These are phyloP conservation scores for Tetranychus urticae DNA, from an alignment of 1,140 invertebrate genomes.

Conservation along the genomic window DNA sequence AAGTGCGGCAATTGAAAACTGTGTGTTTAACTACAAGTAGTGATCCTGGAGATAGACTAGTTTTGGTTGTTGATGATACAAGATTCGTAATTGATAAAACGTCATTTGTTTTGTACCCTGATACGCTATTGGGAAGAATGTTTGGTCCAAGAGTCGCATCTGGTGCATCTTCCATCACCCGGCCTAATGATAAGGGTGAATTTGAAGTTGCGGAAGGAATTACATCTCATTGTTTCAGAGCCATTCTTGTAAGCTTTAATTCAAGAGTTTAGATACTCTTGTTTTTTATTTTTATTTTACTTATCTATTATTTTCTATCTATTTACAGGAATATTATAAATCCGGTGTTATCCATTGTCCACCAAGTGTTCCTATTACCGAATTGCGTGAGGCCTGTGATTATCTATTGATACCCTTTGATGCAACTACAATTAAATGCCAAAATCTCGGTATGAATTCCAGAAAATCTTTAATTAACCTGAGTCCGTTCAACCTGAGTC, in stretches of 20 bases:
- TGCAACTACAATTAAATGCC: constrained; percentile 79
- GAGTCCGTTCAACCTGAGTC: no score
- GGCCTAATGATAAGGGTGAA: constrained; percentile 83
- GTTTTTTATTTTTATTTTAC: background rate
- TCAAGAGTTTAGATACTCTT: background rate
- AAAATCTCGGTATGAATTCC: constrained; percentile 54
- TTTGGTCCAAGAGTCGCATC: constrained; percentile 34
- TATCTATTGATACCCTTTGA: constrained; percentile 95
- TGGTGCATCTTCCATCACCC: constrained; percentile 45
- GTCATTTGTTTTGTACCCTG: constrained; percentile 67
- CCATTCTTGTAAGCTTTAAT: constrained; percentile 42
- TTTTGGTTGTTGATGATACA: constrained; percentile 77
- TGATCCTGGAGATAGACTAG: constrained; percentile 30
- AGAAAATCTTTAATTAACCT: background rate
- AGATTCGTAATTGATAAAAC: constrained; percentile 72
- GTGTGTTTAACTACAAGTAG: no score
- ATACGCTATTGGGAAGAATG: constrained; percentile 88
- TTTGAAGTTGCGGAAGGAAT: constrained; percentile 97
- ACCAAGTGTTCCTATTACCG: constrained; percentile 58
- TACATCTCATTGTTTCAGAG: constrained; percentile 75
- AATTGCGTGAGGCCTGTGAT: constrained; percentile 91
- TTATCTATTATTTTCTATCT: background rate
- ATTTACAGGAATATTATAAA: constrained; percentile 61
- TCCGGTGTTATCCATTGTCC: constrained; percentile 67
- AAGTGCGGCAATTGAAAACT: no score